Conservation (phyloP, 2,797 vertebrate genomes). For the Smutsia temminckii region DNA sequence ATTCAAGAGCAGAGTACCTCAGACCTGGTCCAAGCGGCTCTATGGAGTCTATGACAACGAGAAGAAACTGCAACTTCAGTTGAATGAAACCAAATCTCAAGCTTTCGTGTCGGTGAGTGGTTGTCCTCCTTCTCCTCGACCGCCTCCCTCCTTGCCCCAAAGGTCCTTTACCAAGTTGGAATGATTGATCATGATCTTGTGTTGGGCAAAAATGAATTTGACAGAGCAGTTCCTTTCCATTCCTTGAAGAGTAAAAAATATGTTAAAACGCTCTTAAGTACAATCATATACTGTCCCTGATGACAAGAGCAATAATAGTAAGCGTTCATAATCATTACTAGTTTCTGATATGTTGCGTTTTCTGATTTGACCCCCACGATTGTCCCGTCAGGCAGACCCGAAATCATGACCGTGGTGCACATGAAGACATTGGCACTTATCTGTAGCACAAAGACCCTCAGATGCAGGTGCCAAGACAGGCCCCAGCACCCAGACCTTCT, state of each 20-base stretch:
- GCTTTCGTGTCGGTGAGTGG: constrained; percentile 94
- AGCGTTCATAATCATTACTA: neutral
- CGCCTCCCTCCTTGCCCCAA: no score
- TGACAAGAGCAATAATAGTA: neutral
- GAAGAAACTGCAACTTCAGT: constrained; percentile 85
- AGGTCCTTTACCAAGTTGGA: neutral
- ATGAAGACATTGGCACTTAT: neutral
- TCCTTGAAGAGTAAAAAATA: neutral
- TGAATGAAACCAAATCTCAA: constrained; percentile 91
- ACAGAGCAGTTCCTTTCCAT: neutral
- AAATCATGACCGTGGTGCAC: neutral
- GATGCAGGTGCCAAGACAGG: neutral
- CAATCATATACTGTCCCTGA: neutral
- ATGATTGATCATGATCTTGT: neutral
- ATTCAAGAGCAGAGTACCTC: constrained; percentile 87
- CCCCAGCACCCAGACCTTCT: neutral
- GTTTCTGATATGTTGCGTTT: neutral
- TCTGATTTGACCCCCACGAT: neutral
- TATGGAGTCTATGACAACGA: constrained; percentile 92
- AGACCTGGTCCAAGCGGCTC: constrained; percentile 94
- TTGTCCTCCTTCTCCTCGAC: neutral
- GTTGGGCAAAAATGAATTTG: neutral
- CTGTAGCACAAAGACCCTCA: neutral
- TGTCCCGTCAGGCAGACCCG: neutral
- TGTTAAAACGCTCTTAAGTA: neutral